A percentile compares a stretch with the other conserved stretches of the same genome.
phyloP scores from a whole-genome alignment of 2,797 vertebrate genomes.

The Vultur gryphus region DNA sequence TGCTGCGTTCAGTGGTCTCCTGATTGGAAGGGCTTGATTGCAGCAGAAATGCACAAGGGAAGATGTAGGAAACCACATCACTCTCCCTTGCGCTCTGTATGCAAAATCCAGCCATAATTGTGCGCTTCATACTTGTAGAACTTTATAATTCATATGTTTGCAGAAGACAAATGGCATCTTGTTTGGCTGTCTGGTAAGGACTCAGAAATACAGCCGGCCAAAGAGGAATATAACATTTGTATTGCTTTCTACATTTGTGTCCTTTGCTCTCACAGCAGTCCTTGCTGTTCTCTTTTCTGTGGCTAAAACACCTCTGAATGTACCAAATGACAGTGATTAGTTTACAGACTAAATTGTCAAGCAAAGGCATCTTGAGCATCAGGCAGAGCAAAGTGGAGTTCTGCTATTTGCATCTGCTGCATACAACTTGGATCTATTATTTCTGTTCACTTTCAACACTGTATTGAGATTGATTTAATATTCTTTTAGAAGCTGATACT shows the following conservation, averaged over 20 bases:
- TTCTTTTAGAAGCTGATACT: neutral
- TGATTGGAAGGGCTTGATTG: neutral
- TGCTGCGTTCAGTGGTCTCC: neutral
- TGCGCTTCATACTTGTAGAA: neutral
- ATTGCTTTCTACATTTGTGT: neutral
- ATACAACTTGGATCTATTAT: neutral
- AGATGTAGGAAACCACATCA: neutral
- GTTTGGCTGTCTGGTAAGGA: neutral
- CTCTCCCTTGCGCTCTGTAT: neutral
- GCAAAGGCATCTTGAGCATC: neutral
- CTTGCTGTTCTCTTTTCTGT: neutral
- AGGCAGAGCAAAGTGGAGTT: neutral
- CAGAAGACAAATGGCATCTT: neutral
- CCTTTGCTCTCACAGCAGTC: neutral
- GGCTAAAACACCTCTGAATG: neutral
- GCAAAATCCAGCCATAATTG: neutral
- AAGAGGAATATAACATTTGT: neutral
- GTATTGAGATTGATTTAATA: neutral
- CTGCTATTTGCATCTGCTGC: neutral
- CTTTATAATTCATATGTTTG: neutral
- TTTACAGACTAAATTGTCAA: slow-evolving; percentile 34
- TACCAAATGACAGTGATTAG: neutral
- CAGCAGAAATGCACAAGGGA: neutral
- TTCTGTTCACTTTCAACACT: neutral
- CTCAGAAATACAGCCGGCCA: neutral